A percentile compares a stretch with the other conserved stretches of the same genome.
These are phyloP conservation scores for Okapia johnstoni DNA, from an alignment of 2,113 vertebrate genomes.

Conservation along the genomic window DNA sequence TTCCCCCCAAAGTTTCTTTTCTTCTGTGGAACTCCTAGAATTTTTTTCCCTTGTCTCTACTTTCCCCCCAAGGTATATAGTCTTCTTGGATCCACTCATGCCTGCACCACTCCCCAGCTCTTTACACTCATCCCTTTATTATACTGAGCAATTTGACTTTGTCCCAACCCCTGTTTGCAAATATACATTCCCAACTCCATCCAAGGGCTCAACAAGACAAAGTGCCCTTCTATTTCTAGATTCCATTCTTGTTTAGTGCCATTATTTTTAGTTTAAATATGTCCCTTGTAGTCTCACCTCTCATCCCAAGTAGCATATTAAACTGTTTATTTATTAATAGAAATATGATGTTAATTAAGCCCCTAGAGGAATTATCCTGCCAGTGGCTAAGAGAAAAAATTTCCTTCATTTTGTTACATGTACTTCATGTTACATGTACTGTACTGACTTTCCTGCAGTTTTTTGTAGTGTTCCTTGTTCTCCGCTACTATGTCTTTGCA, in stretches of 20 bases:
- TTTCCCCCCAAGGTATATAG: background rate
- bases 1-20: background rate
- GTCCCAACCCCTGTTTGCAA: background rate
- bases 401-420: background rate
- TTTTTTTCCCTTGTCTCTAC: background rate
- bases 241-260: slow-evolving; percentile 8
- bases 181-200: background rate
- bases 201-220: slow-evolving; percentile 28
- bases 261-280: slow-evolving; percentile 43
- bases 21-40: background rate
- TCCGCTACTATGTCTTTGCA: background rate
- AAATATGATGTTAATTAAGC: background rate
- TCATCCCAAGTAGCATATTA: slow-evolving; percentile 39
- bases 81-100: background rate
- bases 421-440: background rate
- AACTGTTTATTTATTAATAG: slow-evolving; percentile 3
- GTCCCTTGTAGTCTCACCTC: background rate
- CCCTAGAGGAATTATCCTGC: background rate
- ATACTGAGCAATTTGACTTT: background rate
- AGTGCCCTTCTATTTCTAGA: slow-evolving; percentile 33
- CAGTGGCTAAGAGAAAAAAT: background rate
- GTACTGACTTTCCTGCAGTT: background rate
- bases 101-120: background rate
- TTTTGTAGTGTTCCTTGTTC: background rate
- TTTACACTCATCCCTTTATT: slow-evolving; percentile 19